A percentile compares a stretch with the other conserved stretches of the same genome.
Evolutionary conservation across 2,113 vertebrate species (phyloP).

Genomic region (Tursiops truncatus): DNA sequence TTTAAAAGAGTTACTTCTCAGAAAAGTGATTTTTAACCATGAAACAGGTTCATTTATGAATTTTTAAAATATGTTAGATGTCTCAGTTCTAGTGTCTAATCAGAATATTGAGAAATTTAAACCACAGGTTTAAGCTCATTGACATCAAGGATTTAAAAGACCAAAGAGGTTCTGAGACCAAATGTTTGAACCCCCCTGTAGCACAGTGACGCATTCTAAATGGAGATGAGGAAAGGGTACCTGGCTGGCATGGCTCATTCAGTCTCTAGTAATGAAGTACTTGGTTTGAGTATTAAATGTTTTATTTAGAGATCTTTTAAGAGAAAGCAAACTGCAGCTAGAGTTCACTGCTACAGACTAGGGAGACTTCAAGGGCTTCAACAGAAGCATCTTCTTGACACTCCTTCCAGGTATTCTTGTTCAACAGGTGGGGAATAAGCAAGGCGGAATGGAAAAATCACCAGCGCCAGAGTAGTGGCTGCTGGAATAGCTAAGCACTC

Average conservation of each 20-base stretch:
- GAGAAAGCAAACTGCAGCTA: neutral
- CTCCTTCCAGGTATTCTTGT: neutral
- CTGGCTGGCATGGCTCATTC: neutral
- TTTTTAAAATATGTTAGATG: neutral
- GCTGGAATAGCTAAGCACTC: neutral
- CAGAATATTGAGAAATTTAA: constrained; percentile 27
- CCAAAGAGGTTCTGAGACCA: neutral
- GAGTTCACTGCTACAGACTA: neutral
- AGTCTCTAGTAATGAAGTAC: neutral
- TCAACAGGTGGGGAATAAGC: neutral
- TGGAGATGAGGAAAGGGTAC: neutral
- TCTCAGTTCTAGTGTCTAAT: neutral
- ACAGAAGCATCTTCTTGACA: neutral
- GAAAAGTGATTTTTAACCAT: neutral
- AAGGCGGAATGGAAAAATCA: neutral
- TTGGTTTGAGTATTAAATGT: neutral
- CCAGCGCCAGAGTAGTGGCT: neutral
- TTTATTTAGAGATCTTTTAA: neutral
- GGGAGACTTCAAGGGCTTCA: neutral
- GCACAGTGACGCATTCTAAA: neutral
- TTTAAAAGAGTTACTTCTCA: neutral
- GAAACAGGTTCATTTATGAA: neutral
- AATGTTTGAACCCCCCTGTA: neutral
- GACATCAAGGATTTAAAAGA: neutral
- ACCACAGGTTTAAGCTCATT: neutral